phyloP scores from a whole-genome alignment of 2,797 vertebrate species.

The Sebastes steindachneri region DNA sequence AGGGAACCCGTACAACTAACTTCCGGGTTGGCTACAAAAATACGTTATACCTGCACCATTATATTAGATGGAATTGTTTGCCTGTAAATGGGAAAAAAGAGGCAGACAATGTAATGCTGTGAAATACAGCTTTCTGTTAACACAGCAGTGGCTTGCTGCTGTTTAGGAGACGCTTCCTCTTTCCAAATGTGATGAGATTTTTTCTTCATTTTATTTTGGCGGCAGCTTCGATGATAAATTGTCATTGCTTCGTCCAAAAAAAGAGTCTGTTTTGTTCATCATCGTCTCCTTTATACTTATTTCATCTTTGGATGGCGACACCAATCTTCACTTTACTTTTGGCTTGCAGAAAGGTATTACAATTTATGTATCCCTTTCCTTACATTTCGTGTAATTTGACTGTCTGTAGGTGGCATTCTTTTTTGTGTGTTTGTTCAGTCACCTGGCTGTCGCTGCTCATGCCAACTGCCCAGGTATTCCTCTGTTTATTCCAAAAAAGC shows the following conservation, averaged over 20 bases:
- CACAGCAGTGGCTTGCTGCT: not conserved
- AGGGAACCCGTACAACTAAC: too few species aligned
- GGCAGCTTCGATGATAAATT: slow-evolving; percentile 38
- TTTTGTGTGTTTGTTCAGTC: not conserved
- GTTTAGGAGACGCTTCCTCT: slow-evolving; percentile 28
- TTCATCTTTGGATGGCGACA: slow-evolving; percentile 9
- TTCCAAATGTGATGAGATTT: slow-evolving; percentile 31
- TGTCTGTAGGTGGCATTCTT: not conserved
- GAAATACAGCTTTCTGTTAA: slow-evolving; percentile 8
- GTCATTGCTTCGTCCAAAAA: slow-evolving; percentile 34
- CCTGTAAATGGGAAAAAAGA: not conserved
- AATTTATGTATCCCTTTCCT: not conserved
- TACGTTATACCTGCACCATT: too few species aligned
- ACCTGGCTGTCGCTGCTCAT: not conserved
- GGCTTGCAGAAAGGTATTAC: slow-evolving; percentile 13
- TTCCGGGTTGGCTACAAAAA: too few species aligned
- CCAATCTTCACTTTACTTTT: not conserved
- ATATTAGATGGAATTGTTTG: not conserved
- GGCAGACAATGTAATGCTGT: not conserved
- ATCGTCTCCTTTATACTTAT: slow-evolving; percentile 30
- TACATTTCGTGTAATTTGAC: not conserved
- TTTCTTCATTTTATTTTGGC: slow-evolving; percentile 26
- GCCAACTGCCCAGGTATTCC: not conserved
- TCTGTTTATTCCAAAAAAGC: slow-evolving; percentile 20
- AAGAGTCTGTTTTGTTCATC: slow-evolving; percentile 14